Base-by-base conservation (phyloP, 1,140 invertebrate species). In the Lordiphosa collinella region DNA sequence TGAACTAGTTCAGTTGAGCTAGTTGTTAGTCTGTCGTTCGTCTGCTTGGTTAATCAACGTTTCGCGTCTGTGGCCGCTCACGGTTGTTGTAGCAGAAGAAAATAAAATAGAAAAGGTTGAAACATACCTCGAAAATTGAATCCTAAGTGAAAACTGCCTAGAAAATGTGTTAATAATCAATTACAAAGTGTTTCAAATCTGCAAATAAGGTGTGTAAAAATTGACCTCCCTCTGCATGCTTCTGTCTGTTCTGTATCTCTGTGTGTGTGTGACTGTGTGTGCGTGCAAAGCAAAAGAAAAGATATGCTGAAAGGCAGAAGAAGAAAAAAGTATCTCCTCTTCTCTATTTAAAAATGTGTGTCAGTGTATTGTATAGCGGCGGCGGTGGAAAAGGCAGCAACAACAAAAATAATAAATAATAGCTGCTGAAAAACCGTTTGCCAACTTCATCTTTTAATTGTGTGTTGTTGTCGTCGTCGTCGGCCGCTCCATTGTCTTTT, bases 341-440 rank as follows among this genome's bases (percentile, higher is more conserved):
- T 22, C 25, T 76, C 76, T 80, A 80, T 82, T 82, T 82, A 76
- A 84, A 76, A 82, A 84, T 84, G 72, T 82, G 76, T 82, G 76
- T 84, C 76, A 82, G 76, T 82, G 76, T 82, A 71, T 84, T 84
- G 76, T 76, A 47, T 59, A 29, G 22, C n/a, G 29, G 64, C 25
- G 58, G 31, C 18, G 8, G 36, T 12, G 44, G 35, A 51, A 51
- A 51, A 51, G 49, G 22, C 31, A 53, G 40, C 38, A 31, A 13
- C 18, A 51, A 36, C 51, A 65, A 44, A 44, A 54, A 84, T 76
- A 84, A 76, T 84, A 82, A 84, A 82, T 82, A 76, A 82, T 71
- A 80, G 78, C 59, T 73, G 60, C 64, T 62, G 65, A 50, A 48
- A 36, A 73, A 75, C 59, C 66, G 79, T 82, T 80, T 61, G 52